Conservation (phyloP, 2,113 vertebrate species). For the Erythrocercus mccallii region DNA sequence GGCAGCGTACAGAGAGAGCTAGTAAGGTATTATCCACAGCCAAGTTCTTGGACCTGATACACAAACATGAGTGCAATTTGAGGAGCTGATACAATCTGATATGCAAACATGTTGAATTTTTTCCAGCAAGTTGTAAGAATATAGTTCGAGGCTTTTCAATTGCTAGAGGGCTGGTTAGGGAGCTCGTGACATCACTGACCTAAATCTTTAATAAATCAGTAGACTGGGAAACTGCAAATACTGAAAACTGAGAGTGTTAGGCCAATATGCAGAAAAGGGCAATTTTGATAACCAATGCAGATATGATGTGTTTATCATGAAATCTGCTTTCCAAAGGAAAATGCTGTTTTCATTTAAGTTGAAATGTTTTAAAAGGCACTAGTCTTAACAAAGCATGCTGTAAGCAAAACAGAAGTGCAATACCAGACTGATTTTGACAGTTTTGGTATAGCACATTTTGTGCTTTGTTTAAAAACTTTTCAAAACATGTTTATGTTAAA, state of each 20-base stretch:
- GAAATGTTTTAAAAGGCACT: not conserved
- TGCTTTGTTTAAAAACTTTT: not conserved
- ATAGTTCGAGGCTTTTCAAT: not conserved
- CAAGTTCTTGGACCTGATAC: not conserved
- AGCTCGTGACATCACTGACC: not conserved
- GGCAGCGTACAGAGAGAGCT: conserved; percentile 4
- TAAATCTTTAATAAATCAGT: conserved; percentile 11
- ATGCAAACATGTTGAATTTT: conserved; percentile 5
- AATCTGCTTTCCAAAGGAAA: conserved; percentile 1
- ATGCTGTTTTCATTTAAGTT: not conserved
- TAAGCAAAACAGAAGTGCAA: not conserved
- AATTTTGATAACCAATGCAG: not conserved
- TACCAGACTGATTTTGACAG: not conserved
- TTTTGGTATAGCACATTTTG: not conserved
- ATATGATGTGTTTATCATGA: not conserved
- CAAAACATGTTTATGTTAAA: not conserved
- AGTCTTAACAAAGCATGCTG: not conserved
- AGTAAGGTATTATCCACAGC: not conserved
- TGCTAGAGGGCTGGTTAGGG: not conserved
- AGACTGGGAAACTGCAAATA: not conserved
- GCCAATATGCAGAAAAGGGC: not conserved
- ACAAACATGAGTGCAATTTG: not conserved
- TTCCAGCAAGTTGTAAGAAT: not conserved
- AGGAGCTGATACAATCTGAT: not conserved
- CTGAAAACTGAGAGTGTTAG: not conserved